A percentile compares a stretch with the other conserved stretches of the same genome.
Evolutionary conservation across 2,797 vertebrate genomes (phyloP).

Genomic region (Allobates femoralis): DNA sequence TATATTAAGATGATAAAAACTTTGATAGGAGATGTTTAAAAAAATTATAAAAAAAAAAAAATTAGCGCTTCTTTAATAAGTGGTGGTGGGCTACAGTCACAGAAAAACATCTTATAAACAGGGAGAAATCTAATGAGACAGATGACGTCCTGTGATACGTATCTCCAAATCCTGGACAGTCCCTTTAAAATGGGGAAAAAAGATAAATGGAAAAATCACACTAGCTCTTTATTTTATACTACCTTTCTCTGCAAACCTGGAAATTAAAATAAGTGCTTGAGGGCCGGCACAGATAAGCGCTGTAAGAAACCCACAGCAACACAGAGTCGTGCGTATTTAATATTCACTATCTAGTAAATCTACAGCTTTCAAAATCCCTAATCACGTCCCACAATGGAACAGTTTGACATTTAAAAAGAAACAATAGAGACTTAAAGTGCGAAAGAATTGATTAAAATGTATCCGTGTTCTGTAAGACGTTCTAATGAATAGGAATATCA

Average conservation of each 20-base stretch:
- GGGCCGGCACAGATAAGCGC: background rate
- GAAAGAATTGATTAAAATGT: background rate
- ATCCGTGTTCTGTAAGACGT: background rate
- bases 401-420: constrained; percentile 6
- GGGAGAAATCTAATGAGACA: too few relatives aligned
- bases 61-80: too few relatives aligned
- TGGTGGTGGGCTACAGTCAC: too few relatives aligned
- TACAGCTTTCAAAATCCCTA: background rate
- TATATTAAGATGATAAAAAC: too few relatives aligned
- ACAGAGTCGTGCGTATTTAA: constrained; percentile 1
- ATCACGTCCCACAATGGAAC: background rate
- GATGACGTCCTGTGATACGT: background rate
- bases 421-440: constrained; percentile 12
- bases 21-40: too few relatives aligned
- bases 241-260: background rate
- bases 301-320: constrained; percentile 12
- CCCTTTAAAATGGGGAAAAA: background rate
- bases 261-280: constrained; percentile 30
- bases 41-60: too few relatives aligned
- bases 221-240: background rate
- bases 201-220: background rate
- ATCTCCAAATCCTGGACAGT: background rate
- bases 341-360: constrained; percentile 14
- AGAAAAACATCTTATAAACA: too few relatives aligned
- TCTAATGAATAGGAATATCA: background rate